These are phyloP conservation scores for Anabacerthia variegaticeps DNA, from an alignment of 2,797 vertebrate species.

Conservation along the genomic window DNA sequence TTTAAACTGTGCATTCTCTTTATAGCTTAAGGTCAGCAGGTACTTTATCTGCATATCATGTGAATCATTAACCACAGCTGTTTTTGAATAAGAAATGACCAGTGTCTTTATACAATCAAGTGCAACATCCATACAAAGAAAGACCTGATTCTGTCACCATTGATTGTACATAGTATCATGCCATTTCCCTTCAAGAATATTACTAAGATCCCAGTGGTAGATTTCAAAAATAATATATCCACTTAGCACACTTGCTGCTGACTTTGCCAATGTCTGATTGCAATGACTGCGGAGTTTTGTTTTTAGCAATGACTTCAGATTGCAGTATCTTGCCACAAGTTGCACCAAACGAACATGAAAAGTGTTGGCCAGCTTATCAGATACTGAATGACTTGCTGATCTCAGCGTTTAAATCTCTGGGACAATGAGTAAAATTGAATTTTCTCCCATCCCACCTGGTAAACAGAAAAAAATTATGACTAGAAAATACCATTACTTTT, in stretches of 20 bases:
- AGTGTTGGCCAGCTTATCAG: not conserved
- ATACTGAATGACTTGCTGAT: not conserved
- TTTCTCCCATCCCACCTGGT: not conserved
- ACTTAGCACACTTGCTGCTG: constrained; percentile 9
- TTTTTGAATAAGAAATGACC: not conserved
- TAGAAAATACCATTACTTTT: constrained; percentile 2
- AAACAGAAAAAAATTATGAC: not conserved
- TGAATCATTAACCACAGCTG: not conserved
- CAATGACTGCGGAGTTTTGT: constrained; percentile 21
- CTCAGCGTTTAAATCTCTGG: not conserved
- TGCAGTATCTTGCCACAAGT: constrained; percentile 19
- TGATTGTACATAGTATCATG: not conserved
- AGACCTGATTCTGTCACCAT: not conserved
- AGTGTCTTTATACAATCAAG: not conserved
- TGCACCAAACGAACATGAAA: not conserved
- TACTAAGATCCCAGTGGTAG: constrained; percentile 1
- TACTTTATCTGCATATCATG: not conserved
- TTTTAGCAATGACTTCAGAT: constrained; percentile 49
- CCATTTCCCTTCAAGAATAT: constrained; percentile 21
- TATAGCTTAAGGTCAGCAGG: not conserved
- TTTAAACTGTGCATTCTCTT: not conserved
- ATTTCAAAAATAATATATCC: constrained; percentile 27
- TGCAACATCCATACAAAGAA: not conserved
- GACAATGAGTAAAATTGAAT: not conserved
- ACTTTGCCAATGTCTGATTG: constrained; percentile 54